Evolutionary conservation across 1,140 invertebrate species (phyloP).

Genomic region (Zaprionus lachaisei): DNA sequence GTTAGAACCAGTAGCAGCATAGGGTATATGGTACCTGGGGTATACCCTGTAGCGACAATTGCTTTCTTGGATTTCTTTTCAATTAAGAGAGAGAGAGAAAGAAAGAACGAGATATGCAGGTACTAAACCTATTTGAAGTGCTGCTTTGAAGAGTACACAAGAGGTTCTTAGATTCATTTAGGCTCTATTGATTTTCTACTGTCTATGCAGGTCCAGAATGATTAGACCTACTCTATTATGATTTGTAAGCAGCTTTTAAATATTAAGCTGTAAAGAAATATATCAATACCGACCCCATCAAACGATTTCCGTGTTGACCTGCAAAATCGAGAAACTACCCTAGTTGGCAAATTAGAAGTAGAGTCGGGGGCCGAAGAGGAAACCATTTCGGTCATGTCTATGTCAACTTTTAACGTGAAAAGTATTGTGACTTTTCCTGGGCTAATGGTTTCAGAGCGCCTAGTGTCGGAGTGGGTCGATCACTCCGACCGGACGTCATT

Average conservation of each 20-base stretch:
- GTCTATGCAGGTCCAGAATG: not conserved
- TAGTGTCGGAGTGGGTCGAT: not conserved
- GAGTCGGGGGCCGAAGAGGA: not conserved
- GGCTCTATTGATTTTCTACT: too few species aligned
- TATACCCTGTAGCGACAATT: not conserved
- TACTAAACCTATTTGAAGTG: too few species aligned
- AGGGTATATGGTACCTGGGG: not conserved
- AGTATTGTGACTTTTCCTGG: not conserved
- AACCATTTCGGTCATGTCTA: not conserved
- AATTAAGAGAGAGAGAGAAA: too few species aligned
- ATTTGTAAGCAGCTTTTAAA: not conserved
- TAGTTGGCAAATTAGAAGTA: not conserved
- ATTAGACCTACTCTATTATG: not conserved
- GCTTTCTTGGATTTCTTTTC: too few species aligned
- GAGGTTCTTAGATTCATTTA: too few species aligned
- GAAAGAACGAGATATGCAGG: too few species aligned
- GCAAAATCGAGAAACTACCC: not conserved
- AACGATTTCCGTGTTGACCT: not conserved
- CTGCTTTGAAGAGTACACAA: too few species aligned
- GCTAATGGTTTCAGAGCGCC: not conserved
- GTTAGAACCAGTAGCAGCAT: constrained; percentile 15
- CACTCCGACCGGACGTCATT: constrained; percentile 16
- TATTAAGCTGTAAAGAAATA: not conserved
- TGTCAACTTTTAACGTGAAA: constrained; percentile 2
- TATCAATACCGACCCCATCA: not conserved